phyloP scores from a whole-genome alignment of 2,797 vertebrate species.

The Lagodon rhomboides region DNA sequence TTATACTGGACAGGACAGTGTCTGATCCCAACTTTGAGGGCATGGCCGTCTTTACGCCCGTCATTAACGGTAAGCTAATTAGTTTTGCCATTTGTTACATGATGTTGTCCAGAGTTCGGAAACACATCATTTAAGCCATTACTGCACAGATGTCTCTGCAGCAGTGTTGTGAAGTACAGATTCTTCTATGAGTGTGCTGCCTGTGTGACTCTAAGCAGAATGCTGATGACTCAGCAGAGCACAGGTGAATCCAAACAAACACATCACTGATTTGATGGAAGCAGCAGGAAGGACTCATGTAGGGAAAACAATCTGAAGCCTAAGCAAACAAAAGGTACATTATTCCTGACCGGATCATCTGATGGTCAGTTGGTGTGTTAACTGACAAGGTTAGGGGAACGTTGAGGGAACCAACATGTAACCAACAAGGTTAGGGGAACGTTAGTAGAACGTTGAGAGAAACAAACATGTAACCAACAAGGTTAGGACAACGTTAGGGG shows the following conservation, averaged over 20 bases:
- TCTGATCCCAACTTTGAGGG: constrained; percentile 91
- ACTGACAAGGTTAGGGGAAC: too few relatives aligned
- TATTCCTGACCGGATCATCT: neutral
- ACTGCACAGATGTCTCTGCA: too few relatives aligned
- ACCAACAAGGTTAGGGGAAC: too few relatives aligned
- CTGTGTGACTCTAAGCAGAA: neutral
- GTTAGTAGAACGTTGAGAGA: too few relatives aligned
- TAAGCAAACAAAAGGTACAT: neutral
- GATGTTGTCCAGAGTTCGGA: neutral
- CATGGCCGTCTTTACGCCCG: constrained; percentile 96
- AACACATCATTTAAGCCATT: neutral
- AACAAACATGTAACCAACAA: too few relatives aligned
- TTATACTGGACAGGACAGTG: constrained; percentile 95
- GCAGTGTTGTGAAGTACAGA: neutral
- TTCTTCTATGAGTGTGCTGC: neutral
- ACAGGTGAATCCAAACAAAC: neutral
- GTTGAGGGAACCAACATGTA: too few relatives aligned
- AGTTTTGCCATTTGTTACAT: neutral
- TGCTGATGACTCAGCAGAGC: neutral
- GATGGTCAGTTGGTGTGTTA: neutral
- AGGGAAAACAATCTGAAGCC: neutral
- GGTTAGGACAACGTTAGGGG: too few relatives aligned
- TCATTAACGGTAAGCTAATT: constrained; percentile 92
- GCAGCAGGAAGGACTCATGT: too few relatives aligned
- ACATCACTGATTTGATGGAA: neutral